phyloP scores from a whole-genome alignment of 2,888 invertebrate genomes.

The Venusia cambrica region DNA sequence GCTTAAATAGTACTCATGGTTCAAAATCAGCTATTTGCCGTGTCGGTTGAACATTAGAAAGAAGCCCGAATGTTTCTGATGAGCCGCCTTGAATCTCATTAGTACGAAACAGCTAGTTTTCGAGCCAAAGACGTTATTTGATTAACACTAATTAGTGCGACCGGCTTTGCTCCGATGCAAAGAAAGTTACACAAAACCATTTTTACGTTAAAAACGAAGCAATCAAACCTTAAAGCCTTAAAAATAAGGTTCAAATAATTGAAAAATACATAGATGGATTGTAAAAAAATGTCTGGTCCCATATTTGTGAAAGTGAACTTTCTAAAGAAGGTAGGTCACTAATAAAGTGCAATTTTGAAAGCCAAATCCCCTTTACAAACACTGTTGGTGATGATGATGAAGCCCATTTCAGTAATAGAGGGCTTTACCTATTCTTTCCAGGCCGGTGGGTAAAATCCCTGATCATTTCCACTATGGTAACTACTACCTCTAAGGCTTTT shows the following conservation, averaged over 20 bases:
- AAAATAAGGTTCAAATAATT: constrained; percentile 30
- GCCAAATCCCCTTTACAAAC: too few relatives aligned
- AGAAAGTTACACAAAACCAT: constrained; percentile 47
- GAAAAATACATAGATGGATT: not conserved
- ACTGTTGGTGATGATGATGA: too few relatives aligned
- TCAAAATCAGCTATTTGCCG: too few relatives aligned
- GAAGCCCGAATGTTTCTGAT: constrained; percentile 5
- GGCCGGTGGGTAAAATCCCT: too few relatives aligned
- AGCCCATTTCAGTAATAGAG: too few relatives aligned
- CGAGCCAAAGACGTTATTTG: constrained; percentile 67
- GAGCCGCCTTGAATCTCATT: constrained; percentile 32
- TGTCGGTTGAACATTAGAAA: constrained; percentile 1
- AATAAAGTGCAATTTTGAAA: constrained; percentile 28
- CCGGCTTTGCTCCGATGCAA: constrained; percentile 59
- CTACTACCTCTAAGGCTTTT: too few relatives aligned
- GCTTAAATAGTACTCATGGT: too few relatives aligned
- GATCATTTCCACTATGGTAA: too few relatives aligned
- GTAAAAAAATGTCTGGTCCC: constrained; percentile 27
- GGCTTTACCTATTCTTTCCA: too few relatives aligned
- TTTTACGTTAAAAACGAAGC: constrained; percentile 4
- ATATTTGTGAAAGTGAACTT: constrained; percentile 64
- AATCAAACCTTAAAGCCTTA: constrained; percentile 26
- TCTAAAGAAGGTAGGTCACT: constrained; percentile 36
- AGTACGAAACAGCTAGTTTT: constrained; percentile 51
- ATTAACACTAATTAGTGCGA: constrained; percentile 76